Conservation (phyloP, 2,888 invertebrate genomes). For the Leucoptera coffeella region DNA sequence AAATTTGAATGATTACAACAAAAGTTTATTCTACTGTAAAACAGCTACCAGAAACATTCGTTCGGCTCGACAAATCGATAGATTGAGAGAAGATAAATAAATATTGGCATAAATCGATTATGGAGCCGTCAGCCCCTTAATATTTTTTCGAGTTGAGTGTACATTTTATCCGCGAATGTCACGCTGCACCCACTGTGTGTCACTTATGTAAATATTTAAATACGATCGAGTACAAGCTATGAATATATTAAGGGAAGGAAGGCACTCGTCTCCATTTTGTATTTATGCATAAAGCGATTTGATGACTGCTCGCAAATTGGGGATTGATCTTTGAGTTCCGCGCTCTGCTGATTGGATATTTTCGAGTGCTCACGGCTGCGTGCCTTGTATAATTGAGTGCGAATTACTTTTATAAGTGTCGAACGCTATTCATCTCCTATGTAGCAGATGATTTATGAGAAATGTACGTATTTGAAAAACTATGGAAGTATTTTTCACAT, state of each 20-base stretch:
- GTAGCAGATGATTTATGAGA: no score
- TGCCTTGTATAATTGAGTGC: slow-evolving; percentile 38
- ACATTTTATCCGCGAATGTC: slow-evolving; percentile 49
- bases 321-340: slow-evolving; percentile 47
- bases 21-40: no score
- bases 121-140: no score
- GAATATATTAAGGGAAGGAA: slow-evolving; percentile 55
- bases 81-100: no score
- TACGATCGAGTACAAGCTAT: slow-evolving; percentile 56
- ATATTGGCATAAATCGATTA: no score
- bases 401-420: slow-evolving; percentile 32
- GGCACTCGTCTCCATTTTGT: slow-evolving; percentile 34
- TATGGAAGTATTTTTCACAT: no score
- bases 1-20: no score
- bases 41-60: no score
- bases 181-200: slow-evolving; percentile 35
- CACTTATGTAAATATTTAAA: slow-evolving; percentile 58
- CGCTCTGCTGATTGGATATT: slow-evolving; percentile 52
- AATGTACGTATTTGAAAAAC: no score
- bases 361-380: slow-evolving; percentile 40
- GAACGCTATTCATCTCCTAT: no score
- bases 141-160: no score
- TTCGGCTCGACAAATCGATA: no score
- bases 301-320: slow-evolving; percentile 44
- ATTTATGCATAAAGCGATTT: slow-evolving; percentile 46